Evolutionary conservation across 1,140 invertebrate species (phyloP), one percentile per base, ranked within the genome.

Genomic region (Orussus abietinus): DNA sequence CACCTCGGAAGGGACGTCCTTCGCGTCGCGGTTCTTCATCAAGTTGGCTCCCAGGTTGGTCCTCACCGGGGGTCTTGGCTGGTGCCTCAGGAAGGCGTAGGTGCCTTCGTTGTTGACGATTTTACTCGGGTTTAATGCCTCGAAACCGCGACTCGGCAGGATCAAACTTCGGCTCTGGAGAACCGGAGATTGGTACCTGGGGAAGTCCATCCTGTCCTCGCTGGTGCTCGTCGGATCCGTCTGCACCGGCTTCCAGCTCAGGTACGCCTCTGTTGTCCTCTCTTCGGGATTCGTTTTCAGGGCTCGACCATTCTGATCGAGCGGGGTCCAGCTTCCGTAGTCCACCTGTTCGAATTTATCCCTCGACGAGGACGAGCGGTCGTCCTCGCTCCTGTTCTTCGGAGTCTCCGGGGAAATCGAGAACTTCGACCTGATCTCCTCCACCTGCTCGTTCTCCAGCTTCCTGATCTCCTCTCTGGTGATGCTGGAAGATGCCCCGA

Each of bases 1-100:
- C 0, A 86, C 81, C 19, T 85, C 84, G 11, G 80, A 71, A 3
- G 84, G 84, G 3, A 86, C 75, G 20, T 69, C 57, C 12, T 71
- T 68, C 0, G 55, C 49, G 1, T 52, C 57, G 2, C 62, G 57
- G 39, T 74, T 72, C 28, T 72, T 70, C 20, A 47, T 55, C 4
- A 55, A 10, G 21, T 72, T 72, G 0, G 69, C 66, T 3, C 67
- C 68, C 12, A 74, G 54, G 25, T 74, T 74, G 1, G 70, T 72
- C 1, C 68, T 55, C 7, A 55, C 55, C 0, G 50, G 36, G 3
- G 53, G 53, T 19, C 45, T 39, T 1, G 59, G 38, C 13, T 68
- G 56, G 38, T 66, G 61, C 0, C 66, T 57, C 10, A 68, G 38
- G 11, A 64, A 55, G 1, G 55, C 26, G 22, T 62, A 62, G 10